Base-by-base conservation (phyloP, 2,888 invertebrate genomes). In the Didymodactylos carnosus region DNA sequence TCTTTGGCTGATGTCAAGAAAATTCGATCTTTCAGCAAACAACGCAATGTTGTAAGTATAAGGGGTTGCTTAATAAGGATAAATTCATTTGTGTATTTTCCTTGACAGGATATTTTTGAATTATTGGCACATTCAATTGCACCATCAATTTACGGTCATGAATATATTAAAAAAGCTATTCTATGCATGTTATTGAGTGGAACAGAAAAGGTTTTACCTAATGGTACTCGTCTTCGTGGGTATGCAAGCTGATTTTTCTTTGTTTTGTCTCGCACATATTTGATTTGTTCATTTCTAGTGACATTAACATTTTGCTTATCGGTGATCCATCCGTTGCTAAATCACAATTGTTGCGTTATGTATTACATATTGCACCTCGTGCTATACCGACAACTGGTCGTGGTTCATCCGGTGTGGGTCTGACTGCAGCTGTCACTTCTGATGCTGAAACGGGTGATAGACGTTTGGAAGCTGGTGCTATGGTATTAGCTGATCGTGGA, bases 271-370 rank as follows among this genome's bases (percentile, higher is more conserved):
- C 41, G 8, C 51, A 43, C 19, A 29, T n/a, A 73, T 27, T 51
- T 19, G 46, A 76, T 78, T 62, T 70, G 39, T 39, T 13, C 77
- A 3, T 78, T 16, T 78, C 80, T 62, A 62, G 82, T 51, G 89
- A 90, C 82, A 91, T 94, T 77, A 95, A 95, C 83, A 86, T 94
- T 49, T 86, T 95, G 49, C 86, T 99, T 4, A 95, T 99, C 80
- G 98, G 98, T 69, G 98, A 98, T 86, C 98, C 98, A 39, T 95
- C 94, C 72, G 97, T 98, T 49, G 98, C 98, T 1, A 98, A 98
- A 85, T 98, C 97, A 0, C 98, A 98, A 83, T 85, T 85, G 79
- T 79, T 86, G n/a, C 39, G 97, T 16, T 98, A 97, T 82, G 97
- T 98, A 1, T 84, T 97, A 76, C 88, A 89, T 81, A 93, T 93